Conservation (phyloP, 2,113 vertebrate species). For the Dasyurus viverrinus region DNA sequence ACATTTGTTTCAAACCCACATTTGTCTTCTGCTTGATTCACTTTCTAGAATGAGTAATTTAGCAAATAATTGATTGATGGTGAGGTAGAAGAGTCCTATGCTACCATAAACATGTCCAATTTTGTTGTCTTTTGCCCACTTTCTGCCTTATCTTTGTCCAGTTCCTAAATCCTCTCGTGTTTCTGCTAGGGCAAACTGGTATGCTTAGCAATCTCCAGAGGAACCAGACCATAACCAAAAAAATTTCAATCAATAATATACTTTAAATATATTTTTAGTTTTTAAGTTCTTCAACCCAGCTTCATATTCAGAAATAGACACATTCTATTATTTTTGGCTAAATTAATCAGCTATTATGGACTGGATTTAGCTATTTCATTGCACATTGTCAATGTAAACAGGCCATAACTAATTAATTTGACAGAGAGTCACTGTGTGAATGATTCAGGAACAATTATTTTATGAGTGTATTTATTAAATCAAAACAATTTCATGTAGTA, state of each 20-base stretch:
- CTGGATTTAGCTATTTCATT: background rate
- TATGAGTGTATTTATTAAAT: background rate
- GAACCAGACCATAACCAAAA: background rate
- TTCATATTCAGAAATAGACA: background rate
- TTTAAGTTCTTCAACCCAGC: background rate
- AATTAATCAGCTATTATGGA: background rate
- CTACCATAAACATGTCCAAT: background rate
- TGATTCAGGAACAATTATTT: background rate
- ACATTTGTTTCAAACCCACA: background rate
- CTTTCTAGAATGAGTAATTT: background rate
- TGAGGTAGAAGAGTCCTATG: background rate
- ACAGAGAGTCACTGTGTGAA: background rate
- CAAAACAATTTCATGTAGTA: background rate
- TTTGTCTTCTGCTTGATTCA: background rate
- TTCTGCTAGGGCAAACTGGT: background rate
- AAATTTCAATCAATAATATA: background rate
- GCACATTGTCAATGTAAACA: background rate
- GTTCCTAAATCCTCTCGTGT: background rate
- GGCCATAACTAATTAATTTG: background rate
- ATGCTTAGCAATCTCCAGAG: background rate
- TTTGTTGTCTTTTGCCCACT: background rate
- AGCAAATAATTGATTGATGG: background rate
- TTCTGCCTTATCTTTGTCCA: background rate
- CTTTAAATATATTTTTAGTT: background rate
- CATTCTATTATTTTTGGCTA: background rate